These are phyloP conservation scores for Panorpa germanica DNA, from an alignment of 2,888 invertebrate species.

Conservation along the genomic window DNA sequence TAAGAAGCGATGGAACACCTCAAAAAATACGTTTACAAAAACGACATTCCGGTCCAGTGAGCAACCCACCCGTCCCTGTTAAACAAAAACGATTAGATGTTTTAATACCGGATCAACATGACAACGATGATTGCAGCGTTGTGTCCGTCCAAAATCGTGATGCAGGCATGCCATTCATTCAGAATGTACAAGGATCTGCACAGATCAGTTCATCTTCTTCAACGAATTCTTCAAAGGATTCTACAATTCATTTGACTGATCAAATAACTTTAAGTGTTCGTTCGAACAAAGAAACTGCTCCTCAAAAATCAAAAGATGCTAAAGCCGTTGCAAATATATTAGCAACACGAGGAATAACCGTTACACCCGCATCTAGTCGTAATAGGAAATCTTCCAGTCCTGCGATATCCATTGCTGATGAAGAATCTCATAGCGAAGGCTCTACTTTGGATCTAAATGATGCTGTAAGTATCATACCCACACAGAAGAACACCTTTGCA, in stretches of 20 bases:
- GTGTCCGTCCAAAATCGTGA: constrained; percentile 55
- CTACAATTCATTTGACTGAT: constrained; percentile 46
- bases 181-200: constrained; percentile 44
- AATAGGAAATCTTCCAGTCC: too few species aligned
- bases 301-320: constrained; percentile 42
- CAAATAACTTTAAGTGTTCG: constrained; percentile 49
- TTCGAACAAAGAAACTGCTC: constrained; percentile 27
- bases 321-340: constrained; percentile 59
- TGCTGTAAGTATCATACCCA: too few species aligned
- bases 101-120: constrained; percentile 45
- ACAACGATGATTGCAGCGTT: constrained; percentile 56
- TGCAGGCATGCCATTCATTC: constrained; percentile 52
- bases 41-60: constrained; percentile 17
- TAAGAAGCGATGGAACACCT: too few species aligned
- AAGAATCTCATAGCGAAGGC: too few species aligned
- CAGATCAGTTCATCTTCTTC: constrained; percentile 13
- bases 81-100: constrained; percentile 38
- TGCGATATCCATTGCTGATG: too few species aligned
- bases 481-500: too few species aligned
- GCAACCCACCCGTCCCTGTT: constrained; percentile 17
- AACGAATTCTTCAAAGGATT: constrained; percentile 24
- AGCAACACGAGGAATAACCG: constrained; percentile 58
- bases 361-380: constrained; percentile 49
- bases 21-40: too few species aligned
- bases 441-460: too few species aligned